phyloP scores from a whole-genome alignment of 2,888 invertebrate genomes.

The Dinocampus coccinellae region DNA sequence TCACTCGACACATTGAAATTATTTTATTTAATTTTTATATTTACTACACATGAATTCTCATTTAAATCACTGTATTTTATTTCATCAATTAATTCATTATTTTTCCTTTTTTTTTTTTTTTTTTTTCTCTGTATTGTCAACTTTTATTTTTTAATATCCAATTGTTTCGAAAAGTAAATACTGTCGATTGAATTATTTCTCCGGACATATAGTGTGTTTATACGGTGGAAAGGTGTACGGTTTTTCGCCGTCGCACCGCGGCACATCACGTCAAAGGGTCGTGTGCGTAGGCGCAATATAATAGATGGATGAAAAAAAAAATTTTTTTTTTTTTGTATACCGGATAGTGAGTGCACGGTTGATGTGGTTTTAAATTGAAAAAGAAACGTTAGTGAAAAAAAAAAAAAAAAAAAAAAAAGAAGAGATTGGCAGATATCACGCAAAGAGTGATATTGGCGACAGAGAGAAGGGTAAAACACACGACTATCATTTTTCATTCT shows the following conservation, averaged over 20 bases:
- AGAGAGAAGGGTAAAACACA: conserved; percentile 18
- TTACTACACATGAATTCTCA: no score
- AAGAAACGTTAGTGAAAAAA: no score
- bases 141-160: no score
- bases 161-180: background rate
- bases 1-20: no score
- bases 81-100: no score
- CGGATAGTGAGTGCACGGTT: conserved; percentile 11
- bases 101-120: no score
- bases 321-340: no score
- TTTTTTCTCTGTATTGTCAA: no score
- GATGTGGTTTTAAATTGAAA: conserved; percentile 13
- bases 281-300: background rate
- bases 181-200: background rate
- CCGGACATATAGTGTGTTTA: background rate
- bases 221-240: conserved; percentile 33
- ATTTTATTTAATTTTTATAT: no score
- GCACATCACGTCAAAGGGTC: conserved; percentile 17
- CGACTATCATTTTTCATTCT: conserved; percentile 35
- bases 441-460: conserved; percentile 37
- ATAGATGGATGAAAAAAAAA: conserved; percentile 13
- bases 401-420: conserved; percentile 22
- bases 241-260: conserved; percentile 40
- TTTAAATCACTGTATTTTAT: no score
- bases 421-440: conserved; percentile 46